These are phyloP conservation scores for Corvus moneduloides DNA, from an alignment of 2,113 vertebrate genomes.

Conservation along the genomic window DNA sequence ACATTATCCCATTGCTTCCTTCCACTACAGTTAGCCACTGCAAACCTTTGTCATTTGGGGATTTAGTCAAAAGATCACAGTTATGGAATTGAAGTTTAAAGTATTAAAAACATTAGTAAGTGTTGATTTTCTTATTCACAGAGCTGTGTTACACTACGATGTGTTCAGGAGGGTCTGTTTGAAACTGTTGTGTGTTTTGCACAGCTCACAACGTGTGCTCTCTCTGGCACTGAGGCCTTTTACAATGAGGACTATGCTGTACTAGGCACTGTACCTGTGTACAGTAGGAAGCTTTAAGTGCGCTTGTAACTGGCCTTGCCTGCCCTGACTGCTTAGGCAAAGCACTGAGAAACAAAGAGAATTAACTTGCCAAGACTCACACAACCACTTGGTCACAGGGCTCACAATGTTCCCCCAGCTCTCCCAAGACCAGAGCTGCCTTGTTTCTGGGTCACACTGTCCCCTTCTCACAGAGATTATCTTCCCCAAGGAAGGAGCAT, in stretches of 20 bases:
- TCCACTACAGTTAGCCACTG: background rate
- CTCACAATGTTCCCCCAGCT: background rate
- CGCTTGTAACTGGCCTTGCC: background rate
- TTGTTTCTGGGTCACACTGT: constrained; percentile 29
- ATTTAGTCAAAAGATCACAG: background rate
- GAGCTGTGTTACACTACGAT: background rate
- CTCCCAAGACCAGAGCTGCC: background rate
- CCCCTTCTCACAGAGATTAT: background rate
- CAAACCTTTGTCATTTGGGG: background rate
- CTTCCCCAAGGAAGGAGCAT: background rate
- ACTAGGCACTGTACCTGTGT: too few relatives aligned
- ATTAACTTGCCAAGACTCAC: background rate
- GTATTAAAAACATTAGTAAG: background rate
- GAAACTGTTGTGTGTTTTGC: background rate
- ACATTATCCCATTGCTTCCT: background rate
- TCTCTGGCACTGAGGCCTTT: background rate
- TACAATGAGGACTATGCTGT: background rate
- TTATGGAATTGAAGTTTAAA: background rate
- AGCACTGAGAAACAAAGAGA: background rate
- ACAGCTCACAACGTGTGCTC: background rate
- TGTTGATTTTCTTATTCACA: background rate
- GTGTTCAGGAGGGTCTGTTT: background rate
- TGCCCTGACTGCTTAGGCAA: background rate
- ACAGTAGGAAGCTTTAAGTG: background rate
- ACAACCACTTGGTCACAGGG: background rate